phyloP scores from a whole-genome alignment of 2,797 vertebrate genomes.

The Melanogrammus aeglefinus region DNA sequence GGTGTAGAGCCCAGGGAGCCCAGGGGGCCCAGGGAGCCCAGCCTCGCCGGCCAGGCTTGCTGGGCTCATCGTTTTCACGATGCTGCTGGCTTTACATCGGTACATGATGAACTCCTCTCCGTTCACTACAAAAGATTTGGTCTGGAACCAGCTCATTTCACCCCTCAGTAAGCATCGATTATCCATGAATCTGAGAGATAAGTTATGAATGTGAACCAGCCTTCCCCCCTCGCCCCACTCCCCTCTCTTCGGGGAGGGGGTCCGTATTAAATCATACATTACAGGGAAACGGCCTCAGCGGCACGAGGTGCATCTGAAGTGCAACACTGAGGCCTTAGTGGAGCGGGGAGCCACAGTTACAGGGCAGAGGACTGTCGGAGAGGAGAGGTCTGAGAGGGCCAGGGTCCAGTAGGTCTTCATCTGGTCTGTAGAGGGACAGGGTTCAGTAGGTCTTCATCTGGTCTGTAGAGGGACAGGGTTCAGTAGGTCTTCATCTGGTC shows the following conservation, averaged over 20 bases:
- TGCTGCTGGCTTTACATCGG: conserved; percentile 28
- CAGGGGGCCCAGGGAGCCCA: not conserved
- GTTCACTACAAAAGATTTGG: conserved; percentile 59
- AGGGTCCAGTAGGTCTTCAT: not conserved
- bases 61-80: conserved; percentile 36
- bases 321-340: conserved; percentile 18
- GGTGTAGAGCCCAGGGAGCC: not conserved
- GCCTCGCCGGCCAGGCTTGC: conserved; percentile 23
- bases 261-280: conserved; percentile 63
- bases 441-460: no score
- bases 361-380: not conserved
- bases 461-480: no score
- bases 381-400: not conserved
- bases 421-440: no score
- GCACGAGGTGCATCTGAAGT: conserved; percentile 28
- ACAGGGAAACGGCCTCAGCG: conserved; percentile 42
- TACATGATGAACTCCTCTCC: conserved; percentile 29
- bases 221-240: conserved; percentile 53
- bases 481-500: no score
- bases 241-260: conserved; percentile 49
- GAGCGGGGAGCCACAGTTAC: not conserved
- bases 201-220: conserved; percentile 72
- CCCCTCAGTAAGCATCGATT: conserved; percentile 75
- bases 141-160: conserved; percentile 71
- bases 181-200: conserved; percentile 73